A percentile compares a stretch with the other conserved stretches of the same genome.
Evolutionary conservation across 2,797 vertebrate species (phyloP).

Genomic region (Streptopelia turtur): DNA sequence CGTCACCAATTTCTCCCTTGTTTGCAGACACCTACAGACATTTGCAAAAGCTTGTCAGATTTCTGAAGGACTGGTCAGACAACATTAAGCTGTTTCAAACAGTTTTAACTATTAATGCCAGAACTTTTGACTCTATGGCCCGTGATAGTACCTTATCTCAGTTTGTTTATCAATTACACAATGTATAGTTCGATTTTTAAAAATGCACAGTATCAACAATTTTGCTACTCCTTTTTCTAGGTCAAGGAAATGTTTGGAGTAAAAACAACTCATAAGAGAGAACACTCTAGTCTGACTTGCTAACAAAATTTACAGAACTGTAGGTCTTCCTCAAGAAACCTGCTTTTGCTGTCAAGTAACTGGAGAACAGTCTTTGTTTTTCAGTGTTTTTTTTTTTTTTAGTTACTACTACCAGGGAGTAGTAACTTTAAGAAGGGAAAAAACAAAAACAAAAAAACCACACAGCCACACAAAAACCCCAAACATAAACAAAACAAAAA

Average conservation of each 20-base stretch:
- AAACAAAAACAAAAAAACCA: too few species aligned
- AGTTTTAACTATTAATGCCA: neutral
- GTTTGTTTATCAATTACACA: neutral
- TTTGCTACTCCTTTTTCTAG: neutral
- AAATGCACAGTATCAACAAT: neutral
- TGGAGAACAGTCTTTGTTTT: neutral
- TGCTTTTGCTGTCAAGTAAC: neutral
- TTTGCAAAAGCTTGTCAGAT: neutral
- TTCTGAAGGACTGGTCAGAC: neutral
- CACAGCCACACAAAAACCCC: too few species aligned
- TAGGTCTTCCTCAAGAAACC: neutral
- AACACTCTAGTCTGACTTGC: neutral
- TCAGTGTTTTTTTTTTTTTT: neutral
- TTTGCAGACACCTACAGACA: constrained; percentile 92
- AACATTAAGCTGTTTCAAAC: neutral
- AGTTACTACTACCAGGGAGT: neutral
- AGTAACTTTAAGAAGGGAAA: neutral
- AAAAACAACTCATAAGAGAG: neutral
- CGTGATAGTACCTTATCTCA: accelerated
- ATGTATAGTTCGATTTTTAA: neutral
- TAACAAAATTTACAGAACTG: neutral
- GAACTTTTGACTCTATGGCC: neutral
- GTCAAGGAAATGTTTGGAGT: neutral
- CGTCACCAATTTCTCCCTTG: constrained; percentile 98
- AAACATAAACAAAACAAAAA: too few species aligned